Evolutionary conservation across 2,797 vertebrate species (phyloP), one percentile per base, ranked within the genome.

Genomic region (Diceros bicornis): DNA sequence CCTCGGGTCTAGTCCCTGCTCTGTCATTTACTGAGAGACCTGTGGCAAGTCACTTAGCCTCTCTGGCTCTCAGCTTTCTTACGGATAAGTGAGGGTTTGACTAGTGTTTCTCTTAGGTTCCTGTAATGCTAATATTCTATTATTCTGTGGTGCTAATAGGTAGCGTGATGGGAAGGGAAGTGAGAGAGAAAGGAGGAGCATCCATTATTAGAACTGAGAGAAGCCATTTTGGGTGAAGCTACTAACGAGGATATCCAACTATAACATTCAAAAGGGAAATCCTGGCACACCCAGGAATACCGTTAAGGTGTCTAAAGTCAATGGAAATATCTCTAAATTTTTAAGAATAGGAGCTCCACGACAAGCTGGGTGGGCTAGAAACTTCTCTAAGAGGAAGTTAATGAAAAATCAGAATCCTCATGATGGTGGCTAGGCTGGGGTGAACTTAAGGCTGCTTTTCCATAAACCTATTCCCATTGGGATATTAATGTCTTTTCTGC

Each of bases 251-350:
- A 64, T 17, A 50, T 21, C 29, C 11, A 71, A 50, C 25, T 62
- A 23, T 6, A 64, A 34, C 61, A 87, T 44, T 83, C n/a, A 85
- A 87, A 95, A 72, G 57, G 44, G 61, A 94, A 95, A 85, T 89
- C 55, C 41, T 81, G 64, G n/a, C 47, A 90, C 3, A 68, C 6
- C 7, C 5, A 34, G 20, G 9, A 93, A 88, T 21, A 57, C 21
- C 20, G 10, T 78, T 32, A 47, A 89, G 41, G 55, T 44, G n/a
- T 74, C 88, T 83, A 57, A 44, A 64, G 16, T 47, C 47, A 41
- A 75, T 8, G 34, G 59, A 83, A 84, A 87, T 41, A 16, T 9
- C 71, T 86, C 44, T 74, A 61, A 34, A 32, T 55, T 78, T 85
- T 86, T 34, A 78, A 82, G 32, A 74, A 66, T 2, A 69, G 11